phyloP scores from a whole-genome alignment of 1,140 invertebrate species.

The Coelopa frigida region DNA sequence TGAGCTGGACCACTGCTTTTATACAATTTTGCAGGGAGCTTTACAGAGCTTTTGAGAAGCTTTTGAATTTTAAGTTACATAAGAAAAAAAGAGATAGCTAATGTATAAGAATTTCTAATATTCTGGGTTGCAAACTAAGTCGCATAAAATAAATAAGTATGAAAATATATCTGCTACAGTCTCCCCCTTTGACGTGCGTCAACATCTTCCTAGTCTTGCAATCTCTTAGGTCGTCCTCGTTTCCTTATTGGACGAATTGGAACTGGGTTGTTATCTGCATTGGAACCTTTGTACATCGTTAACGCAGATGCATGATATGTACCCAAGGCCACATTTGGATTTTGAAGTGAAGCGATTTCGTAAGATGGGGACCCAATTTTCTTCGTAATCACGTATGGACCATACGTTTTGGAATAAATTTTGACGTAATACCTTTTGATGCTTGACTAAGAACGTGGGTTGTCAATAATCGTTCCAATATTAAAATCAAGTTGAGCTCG shows the following conservation, averaged over 20 bases:
- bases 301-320: not conserved
- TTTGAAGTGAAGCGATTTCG: constrained; percentile 14
- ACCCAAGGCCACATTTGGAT: too few species aligned
- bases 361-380: constrained; percentile 20
- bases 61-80: too few species aligned
- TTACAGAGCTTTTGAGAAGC: too few species aligned
- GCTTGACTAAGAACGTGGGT: constrained; percentile 28
- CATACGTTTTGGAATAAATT: constrained; percentile 37
- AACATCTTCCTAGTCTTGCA: not conserved
- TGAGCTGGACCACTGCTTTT: too few species aligned
- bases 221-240: constrained; percentile 9
- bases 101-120: too few species aligned
- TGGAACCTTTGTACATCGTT: not conserved
- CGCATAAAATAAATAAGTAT: too few species aligned
- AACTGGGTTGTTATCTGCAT: not conserved
- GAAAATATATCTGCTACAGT: too few species aligned
- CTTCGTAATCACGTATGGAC: constrained; percentile 27
- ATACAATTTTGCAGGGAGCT: too few species aligned
- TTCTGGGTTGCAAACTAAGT: too few species aligned
- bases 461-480: constrained; percentile 24
- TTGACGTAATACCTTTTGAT: constrained; percentile 21
- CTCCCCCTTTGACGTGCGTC: constrained; percentile 9
- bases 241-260: constrained; percentile 3
- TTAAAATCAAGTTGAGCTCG: constrained; percentile 15
- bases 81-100: too few species aligned